These are phyloP conservation scores for Aradophagus sp. DNA, from an alignment of 1,140 invertebrate species.

Conservation along the genomic window DNA sequence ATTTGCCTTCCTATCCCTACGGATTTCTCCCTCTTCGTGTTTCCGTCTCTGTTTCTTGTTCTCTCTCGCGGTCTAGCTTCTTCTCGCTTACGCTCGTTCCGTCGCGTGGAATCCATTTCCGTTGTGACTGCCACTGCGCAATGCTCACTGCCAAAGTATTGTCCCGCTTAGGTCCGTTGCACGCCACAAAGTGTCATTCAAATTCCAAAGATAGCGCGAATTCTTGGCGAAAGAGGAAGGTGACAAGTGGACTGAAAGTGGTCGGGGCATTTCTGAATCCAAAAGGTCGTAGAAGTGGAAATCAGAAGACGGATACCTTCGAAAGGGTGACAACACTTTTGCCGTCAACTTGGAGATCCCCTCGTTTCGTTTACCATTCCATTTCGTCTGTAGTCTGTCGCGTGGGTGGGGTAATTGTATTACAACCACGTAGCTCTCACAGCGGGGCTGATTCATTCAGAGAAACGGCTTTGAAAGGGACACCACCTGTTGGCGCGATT, in stretches of 20 bases:
- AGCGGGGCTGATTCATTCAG: constrained; percentile 75
- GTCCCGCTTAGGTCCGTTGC: constrained; percentile 39
- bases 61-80: constrained; percentile 57
- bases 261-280: no score
- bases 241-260: no score
- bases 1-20: constrained; percentile 71
- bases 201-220: not conserved
- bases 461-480: constrained; percentile 76
- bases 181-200: not conserved
- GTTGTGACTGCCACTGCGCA: constrained; percentile 71
- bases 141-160: constrained; percentile 63
- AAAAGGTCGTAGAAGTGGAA: no score
- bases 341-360: constrained; percentile 65
- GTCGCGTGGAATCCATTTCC: constrained; percentile 73
- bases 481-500: constrained; percentile 74
- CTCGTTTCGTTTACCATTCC: constrained; percentile 75
- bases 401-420: constrained; percentile 72
- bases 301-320: no score
- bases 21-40: constrained; percentile 61
- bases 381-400: constrained; percentile 73
- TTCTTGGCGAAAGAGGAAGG: no score
- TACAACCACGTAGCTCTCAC: constrained; percentile 67
- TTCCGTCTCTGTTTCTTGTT: constrained; percentile 61
- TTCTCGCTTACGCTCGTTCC: constrained; percentile 64
- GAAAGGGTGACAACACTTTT: no score